These are phyloP conservation scores for Athene noctua DNA, from an alignment of 2,113 vertebrate genomes.

Conservation along the genomic window DNA sequence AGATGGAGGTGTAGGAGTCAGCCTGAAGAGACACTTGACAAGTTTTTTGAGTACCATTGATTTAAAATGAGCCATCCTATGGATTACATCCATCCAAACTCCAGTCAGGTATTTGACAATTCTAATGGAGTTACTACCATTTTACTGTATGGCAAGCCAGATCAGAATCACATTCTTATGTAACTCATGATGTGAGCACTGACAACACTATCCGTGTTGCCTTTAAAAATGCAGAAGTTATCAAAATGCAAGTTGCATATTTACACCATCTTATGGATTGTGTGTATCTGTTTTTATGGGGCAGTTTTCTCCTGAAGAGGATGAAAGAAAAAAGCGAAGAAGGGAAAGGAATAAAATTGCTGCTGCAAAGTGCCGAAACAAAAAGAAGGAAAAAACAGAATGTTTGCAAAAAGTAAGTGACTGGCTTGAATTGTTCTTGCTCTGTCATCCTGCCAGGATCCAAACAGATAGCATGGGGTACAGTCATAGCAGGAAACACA, in stretches of 20 bases:
- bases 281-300: background rate
- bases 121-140: background rate
- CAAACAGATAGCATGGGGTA: background rate
- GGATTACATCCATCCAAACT: background rate
- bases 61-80: background rate
- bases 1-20: background rate
- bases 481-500: background rate
- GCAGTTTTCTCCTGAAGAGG: constrained; percentile 81
- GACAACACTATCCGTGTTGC: background rate
- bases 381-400: constrained; percentile 98
- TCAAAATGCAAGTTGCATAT: background rate
- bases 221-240: background rate
- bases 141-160: background rate
- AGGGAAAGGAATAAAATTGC: constrained; percentile 96
- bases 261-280: background rate
- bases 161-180: background rate
- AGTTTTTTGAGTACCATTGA: background rate
- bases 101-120: background rate
- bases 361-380: constrained; percentile 95
- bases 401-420: constrained; percentile 88
- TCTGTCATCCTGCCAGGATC: background rate
- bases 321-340: constrained; percentile 88
- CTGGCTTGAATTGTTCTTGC: background rate
- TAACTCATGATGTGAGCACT: background rate
- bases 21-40: background rate